Conservation (phyloP, 2,797 vertebrate genomes). For the Macroramphosus scolopax region DNA sequence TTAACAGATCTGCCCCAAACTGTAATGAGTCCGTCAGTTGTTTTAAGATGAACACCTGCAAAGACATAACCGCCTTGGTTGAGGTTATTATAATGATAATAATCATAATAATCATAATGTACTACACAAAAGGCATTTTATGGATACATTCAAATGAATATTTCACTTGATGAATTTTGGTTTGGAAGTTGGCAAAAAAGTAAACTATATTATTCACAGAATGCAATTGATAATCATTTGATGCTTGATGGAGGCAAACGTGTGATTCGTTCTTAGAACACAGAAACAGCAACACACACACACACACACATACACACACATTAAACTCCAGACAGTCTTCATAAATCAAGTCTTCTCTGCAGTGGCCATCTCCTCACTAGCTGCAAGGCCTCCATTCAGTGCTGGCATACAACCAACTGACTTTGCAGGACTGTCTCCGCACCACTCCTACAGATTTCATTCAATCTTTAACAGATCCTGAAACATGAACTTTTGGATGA, state of each 20-base stretch:
- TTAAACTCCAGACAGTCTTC: constrained; percentile 13
- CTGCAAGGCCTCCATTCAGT: constrained; percentile 17
- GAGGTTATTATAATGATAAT: too few relatives aligned
- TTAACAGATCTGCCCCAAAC: too few relatives aligned
- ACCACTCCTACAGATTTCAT: too few relatives aligned
- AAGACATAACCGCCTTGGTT: too few relatives aligned
- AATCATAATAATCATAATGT: too few relatives aligned
- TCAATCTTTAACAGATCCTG: too few relatives aligned
- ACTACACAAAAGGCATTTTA: too few relatives aligned
- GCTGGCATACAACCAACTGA: constrained; percentile 17
- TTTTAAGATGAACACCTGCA: too few relatives aligned
- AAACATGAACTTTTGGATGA: too few relatives aligned
- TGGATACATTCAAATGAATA: too few relatives aligned
- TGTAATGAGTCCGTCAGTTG: too few relatives aligned
- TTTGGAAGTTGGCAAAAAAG: constrained; percentile 35
- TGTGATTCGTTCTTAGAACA: neutral
- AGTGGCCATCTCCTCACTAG: constrained; percentile 26
- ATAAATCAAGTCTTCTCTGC: constrained; percentile 33
- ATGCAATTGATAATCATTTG: constrained; percentile 33
- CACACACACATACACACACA: neutral
- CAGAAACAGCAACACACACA: neutral
- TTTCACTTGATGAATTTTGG: constrained; percentile 37
- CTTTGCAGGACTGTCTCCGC: too few relatives aligned
- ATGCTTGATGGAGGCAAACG: constrained; percentile 12
- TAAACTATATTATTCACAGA: constrained; percentile 18